These are phyloP conservation scores for Chloroclysta siterata DNA, from an alignment of 2,888 invertebrate genomes.

Conservation along the genomic window DNA sequence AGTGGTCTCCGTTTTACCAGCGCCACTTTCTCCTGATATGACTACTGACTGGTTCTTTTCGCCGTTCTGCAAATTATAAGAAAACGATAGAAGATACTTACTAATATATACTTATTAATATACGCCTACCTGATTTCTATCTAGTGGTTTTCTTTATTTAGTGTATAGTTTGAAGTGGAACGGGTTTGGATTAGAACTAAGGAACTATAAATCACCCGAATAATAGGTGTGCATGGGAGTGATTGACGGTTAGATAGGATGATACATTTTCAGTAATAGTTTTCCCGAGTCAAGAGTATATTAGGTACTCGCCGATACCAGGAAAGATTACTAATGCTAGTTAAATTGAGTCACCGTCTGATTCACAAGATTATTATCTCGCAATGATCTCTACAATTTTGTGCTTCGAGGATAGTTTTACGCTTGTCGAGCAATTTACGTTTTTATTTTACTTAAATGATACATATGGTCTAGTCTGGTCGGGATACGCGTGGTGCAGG, in stretches of 20 bases:
- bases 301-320: slow-evolving; percentile 1
- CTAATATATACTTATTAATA: too few relatives aligned
- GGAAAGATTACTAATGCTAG: slow-evolving; percentile 36
- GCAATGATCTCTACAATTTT: slow-evolving; percentile 18
- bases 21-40: slow-evolving; percentile 96
- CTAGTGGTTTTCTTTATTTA: too few relatives aligned
- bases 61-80: slow-evolving; percentile 65
- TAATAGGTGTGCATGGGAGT: too few relatives aligned
- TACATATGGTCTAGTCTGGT: neutral
- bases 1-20: slow-evolving; percentile 97
- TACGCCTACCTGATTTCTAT: too few relatives aligned
- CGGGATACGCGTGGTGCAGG: too few relatives aligned
- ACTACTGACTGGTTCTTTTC: slow-evolving; percentile 91
- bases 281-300: slow-evolving; percentile 16
- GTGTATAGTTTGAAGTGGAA: too few relatives aligned
- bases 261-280: neutral
- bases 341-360: slow-evolving; percentile 42
- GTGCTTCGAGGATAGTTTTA: slow-evolving; percentile 11
- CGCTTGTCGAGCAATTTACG: neutral
- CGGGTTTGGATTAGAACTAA: too few relatives aligned
- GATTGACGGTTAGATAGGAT: too few relatives aligned
- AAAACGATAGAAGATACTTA: neutral
- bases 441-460: neutral
- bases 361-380: slow-evolving; percentile 31
- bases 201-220: too few relatives aligned